Evolutionary conservation across 2,888 invertebrate species (phyloP).

Genomic region (Acrobasis repandana): DNA sequence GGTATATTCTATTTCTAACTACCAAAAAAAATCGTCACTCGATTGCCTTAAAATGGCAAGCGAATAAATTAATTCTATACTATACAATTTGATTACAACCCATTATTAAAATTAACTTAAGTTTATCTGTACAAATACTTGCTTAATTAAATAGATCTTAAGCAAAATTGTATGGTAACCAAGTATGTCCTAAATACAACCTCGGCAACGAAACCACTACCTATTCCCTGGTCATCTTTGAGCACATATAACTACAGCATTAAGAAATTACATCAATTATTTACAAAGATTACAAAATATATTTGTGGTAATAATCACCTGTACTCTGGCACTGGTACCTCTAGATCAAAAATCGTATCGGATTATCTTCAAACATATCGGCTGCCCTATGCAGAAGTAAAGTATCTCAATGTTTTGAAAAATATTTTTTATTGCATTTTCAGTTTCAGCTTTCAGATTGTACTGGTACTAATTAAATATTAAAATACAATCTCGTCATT

Average conservation of each 20-base stretch:
- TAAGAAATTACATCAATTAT: constrained; percentile 3
- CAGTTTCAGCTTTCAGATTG: no score
- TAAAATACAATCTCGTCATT: no score
- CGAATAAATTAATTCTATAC: constrained; percentile 15
- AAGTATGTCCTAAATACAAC: neutral
- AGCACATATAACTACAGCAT: constrained; percentile 22
- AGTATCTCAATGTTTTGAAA: no score
- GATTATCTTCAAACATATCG: neutral
- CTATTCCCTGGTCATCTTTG: constrained; percentile 20
- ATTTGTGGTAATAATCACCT: neutral
- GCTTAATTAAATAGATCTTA: constrained; percentile 20
- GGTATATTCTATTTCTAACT: constrained; percentile 12
- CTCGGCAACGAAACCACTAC: constrained; percentile 8
- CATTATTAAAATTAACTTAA: constrained; percentile 14
- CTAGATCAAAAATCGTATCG: constrained; percentile 30
- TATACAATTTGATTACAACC: constrained; percentile 12
- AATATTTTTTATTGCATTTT: no score
- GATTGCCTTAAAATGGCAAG: constrained; percentile 20
- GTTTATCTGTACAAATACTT: constrained; percentile 21
- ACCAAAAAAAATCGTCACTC: constrained; percentile 9
- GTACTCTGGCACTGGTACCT: constrained; percentile 21
- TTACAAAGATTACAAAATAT: constrained; percentile 13
- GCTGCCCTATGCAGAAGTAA: no score
- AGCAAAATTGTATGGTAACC: constrained; percentile 21
- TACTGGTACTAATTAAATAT: no score